Percentiles rank a stretch among this genome's conserved stretches.
Evolutionary conservation across 2,888 invertebrate species (phyloP).

Genomic region (Harpalus rufipes): DNA sequence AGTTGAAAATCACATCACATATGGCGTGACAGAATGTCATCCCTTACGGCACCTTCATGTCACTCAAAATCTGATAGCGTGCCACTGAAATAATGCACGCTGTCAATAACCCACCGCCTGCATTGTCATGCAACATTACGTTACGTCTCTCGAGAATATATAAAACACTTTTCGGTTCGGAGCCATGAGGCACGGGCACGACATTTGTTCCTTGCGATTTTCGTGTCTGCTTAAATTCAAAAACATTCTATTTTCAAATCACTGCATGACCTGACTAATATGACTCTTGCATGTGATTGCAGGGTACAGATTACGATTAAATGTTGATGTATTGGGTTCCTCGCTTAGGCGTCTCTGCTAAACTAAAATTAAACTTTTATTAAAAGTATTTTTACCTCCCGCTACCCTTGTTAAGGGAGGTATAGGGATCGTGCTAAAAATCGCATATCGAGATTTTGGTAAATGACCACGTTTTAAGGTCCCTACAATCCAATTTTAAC

Average conservation of each 20-base stretch:
- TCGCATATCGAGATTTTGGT: too few species aligned
- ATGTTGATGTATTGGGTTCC: not conserved
- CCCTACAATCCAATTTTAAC: too few species aligned
- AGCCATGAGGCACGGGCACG: conserved; percentile 6
- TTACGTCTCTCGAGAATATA: conserved; percentile 28
- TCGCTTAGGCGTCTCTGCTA: too few species aligned
- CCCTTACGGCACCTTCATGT: conserved; percentile 45
- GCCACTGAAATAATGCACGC: conserved; percentile 28
- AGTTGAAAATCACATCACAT: conserved; percentile 45
- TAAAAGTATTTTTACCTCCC: too few species aligned
- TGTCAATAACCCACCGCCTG: conserved; percentile 20
- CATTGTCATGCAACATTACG: conserved; percentile 39
- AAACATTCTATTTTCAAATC: conserved; percentile 33
- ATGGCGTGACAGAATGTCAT: conserved; percentile 54
- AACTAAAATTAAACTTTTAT: too few species aligned
- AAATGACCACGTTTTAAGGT: too few species aligned
- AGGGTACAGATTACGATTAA: not conserved
- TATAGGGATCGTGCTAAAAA: too few species aligned
- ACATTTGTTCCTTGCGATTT: conserved; percentile 44
- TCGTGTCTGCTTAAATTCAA: conserved; percentile 35
- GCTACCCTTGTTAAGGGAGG: too few species aligned
- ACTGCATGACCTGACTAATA: conserved; percentile 35
- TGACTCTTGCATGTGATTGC: conserved; percentile 32
- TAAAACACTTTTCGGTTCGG: conserved; percentile 25
- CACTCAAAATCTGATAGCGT: conserved; percentile 49